These are phyloP conservation scores for Hystrix cristata DNA, from an alignment of 2,113 vertebrate species.

Conservation along the genomic window DNA sequence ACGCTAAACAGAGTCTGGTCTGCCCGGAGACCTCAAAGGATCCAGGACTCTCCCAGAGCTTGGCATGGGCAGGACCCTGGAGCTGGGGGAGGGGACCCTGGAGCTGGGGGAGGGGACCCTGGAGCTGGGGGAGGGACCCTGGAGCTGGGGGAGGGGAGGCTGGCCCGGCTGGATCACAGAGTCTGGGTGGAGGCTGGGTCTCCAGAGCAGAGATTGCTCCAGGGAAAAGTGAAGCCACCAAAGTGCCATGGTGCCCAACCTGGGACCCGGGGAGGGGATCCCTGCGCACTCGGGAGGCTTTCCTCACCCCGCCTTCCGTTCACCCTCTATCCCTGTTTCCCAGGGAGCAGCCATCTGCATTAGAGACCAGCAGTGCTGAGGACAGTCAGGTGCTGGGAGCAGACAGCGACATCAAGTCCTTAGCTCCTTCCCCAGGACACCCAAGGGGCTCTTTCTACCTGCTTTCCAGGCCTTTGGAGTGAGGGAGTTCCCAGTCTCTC, in stretches of 20 bases:
- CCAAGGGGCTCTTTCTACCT: not conserved
- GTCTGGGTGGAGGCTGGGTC: not conserved
- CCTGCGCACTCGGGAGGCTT: not conserved
- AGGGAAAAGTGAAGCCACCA: not conserved
- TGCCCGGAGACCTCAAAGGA: conserved; percentile 59
- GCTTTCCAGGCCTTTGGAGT: not conserved
- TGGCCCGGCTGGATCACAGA: not conserved
- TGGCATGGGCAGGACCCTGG: conserved; percentile 48
- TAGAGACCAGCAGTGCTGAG: not conserved
- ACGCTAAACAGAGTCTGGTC: not conserved
- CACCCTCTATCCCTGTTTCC: not conserved
- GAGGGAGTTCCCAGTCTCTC: not conserved
- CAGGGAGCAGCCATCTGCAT: not conserved
- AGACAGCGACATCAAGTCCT: not conserved
- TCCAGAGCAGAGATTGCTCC: not conserved
- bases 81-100: not conserved
- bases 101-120: not conserved
- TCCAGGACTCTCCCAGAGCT: conserved; percentile 64
- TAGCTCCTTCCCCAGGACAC: not conserved
- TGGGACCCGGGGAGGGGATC: too few species aligned
- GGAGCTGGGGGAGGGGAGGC: not conserved
- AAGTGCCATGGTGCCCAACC: not conserved
- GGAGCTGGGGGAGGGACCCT: not conserved
- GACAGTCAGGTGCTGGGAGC: not conserved
- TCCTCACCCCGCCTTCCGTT: not conserved